Evolutionary conservation across 2,113 vertebrate species (phyloP).

Genomic region (Alosa alosa): DNA sequence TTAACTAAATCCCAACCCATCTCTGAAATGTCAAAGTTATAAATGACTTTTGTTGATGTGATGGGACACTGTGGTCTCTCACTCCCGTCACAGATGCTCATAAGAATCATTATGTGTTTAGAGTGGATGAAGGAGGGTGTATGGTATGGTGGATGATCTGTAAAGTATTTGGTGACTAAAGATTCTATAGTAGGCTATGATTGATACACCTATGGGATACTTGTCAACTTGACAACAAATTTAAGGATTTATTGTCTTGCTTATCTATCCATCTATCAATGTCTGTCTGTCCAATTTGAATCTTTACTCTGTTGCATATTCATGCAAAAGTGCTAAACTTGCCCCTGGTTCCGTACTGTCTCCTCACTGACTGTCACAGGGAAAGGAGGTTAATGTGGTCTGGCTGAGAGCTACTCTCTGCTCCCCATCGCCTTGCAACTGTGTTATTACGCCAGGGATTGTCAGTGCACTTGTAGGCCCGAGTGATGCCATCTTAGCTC

Average conservation of each 20-base stretch:
- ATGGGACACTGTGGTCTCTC: not conserved
- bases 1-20: not conserved
- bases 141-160: no score
- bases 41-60: not conserved
- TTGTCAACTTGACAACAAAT: not conserved
- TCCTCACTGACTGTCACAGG: conserved; percentile 32
- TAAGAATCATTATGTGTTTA: no score
- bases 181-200: no score
- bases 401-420: conserved; percentile 43
- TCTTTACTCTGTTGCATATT: not conserved
- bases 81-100: not conserved
- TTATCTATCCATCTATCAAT: no score
- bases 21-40: not conserved
- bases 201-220: no score
- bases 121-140: no score
- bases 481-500: conserved; percentile 50
- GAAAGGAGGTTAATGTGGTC: conserved; percentile 57
- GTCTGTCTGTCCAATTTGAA: not conserved
- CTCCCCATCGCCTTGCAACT: conserved; percentile 49
- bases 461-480: conserved; percentile 52
- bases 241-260: no score
- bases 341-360: not conserved
- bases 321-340: not conserved
- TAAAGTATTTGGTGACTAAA: no score
- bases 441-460: conserved; percentile 58